phyloP scores from a whole-genome alignment of 2,113 vertebrate species.

The Pao palembangensis region DNA sequence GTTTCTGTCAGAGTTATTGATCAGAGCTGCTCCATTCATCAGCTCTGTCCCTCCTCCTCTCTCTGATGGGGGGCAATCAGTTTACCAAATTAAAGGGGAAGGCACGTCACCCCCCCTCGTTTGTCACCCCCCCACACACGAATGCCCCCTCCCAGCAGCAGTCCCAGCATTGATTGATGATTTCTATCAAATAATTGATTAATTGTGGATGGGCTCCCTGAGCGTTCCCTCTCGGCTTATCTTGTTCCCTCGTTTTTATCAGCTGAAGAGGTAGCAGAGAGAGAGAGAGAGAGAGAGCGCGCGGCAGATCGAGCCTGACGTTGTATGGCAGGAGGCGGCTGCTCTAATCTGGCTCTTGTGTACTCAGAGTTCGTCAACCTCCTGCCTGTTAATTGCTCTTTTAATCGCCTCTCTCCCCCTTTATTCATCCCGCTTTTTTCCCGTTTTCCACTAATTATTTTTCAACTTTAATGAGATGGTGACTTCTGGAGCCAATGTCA shows the following conservation, averaged over 20 bases:
- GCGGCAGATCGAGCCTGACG: slow-evolving; percentile 30
- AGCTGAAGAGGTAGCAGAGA: slow-evolving; percentile 53
- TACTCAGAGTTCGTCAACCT: slow-evolving; percentile 67
- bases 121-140: slow-evolving; percentile 38
- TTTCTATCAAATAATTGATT: slow-evolving; percentile 84
- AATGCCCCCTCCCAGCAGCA: slow-evolving; percentile 40
- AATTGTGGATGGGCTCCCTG: slow-evolving; percentile 70
- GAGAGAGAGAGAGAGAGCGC: slow-evolving; percentile 2
- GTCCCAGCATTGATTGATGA: slow-evolving; percentile 75
- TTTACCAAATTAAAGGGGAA: slow-evolving; percentile 58
- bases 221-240: slow-evolving; percentile 69
- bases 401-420: slow-evolving; percentile 57
- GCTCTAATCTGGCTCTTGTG: slow-evolving; percentile 66
- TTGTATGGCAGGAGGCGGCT: slow-evolving; percentile 15
- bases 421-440: slow-evolving; percentile 6
- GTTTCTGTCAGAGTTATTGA: not conserved
- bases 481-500: slow-evolving; percentile 16
- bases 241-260: slow-evolving; percentile 72
- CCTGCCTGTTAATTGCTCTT: slow-evolving; percentile 65
- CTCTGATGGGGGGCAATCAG: slow-evolving; percentile 34
- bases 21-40: not conserved
- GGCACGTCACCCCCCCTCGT: slow-evolving; percentile 13
- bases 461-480: slow-evolving; percentile 66
- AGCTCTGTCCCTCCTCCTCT: not conserved
- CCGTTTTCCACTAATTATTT: slow-evolving; percentile 71